Conservation (phyloP, 2,797 vertebrate species). For the Philypnodon macrostomus region DNA sequence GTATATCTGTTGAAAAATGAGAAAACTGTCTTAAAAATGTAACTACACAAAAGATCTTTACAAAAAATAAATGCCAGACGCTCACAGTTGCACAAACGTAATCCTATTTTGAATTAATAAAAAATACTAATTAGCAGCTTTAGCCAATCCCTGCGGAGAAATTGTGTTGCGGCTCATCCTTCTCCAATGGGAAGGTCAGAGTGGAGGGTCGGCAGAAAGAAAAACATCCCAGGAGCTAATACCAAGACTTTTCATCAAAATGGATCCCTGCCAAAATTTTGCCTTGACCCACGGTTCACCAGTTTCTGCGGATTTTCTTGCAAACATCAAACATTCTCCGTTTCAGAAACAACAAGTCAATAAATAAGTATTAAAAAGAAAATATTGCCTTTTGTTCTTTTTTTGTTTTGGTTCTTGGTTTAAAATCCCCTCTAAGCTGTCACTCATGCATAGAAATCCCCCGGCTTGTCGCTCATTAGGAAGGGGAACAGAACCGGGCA, state of each 20-base stretch:
- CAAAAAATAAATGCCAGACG: too few relatives aligned
- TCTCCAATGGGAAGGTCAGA: constrained; percentile 54
- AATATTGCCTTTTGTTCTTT: constrained; percentile 7
- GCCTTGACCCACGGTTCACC: constrained; percentile 26
- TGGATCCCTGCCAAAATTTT: constrained; percentile 24
- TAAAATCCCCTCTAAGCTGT: constrained; percentile 4
- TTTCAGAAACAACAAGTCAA: neutral
- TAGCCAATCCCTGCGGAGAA: constrained; percentile 57
- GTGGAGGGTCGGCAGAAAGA: constrained; percentile 42
- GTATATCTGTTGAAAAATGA: too few relatives aligned
- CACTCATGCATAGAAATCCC: constrained; percentile 16
- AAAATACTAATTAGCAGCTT: constrained; percentile 67
- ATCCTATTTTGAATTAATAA: constrained; percentile 62
- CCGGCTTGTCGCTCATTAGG: constrained; percentile 34
- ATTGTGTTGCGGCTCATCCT: constrained; percentile 24
- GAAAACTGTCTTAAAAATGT: too few relatives aligned
- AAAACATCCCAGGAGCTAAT: constrained; percentile 37
- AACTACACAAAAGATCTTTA: too few relatives aligned
- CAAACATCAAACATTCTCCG: constrained; percentile 4
- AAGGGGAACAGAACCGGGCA: constrained; percentile 16
- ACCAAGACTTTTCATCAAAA: constrained; percentile 23
- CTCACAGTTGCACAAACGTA: constrained; percentile 27
- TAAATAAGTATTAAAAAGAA: neutral
- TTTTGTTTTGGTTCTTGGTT: neutral
- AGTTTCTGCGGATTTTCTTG: constrained; percentile 19